Evolutionary conservation across 2,888 invertebrate species (phyloP).

Genomic region (Ochropacha duplaris): DNA sequence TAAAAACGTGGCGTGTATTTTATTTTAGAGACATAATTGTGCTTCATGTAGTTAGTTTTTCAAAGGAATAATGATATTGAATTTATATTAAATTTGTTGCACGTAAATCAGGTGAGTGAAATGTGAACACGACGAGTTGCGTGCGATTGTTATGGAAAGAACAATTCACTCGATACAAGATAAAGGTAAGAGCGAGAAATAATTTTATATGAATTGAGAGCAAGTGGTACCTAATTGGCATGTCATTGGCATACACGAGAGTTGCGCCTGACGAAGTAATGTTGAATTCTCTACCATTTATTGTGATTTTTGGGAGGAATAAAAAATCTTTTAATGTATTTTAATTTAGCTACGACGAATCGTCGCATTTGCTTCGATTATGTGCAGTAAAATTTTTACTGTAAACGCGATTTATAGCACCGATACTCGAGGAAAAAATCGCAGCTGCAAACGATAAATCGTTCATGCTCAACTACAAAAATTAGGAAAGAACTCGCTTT

Average conservation of each 20-base stretch:
- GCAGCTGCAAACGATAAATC: slow-evolving; percentile 59
- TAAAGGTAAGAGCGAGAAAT: slow-evolving; percentile 67
- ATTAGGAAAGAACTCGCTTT: slow-evolving; percentile 38
- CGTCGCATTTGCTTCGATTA: slow-evolving; percentile 29
- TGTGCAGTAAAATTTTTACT: slow-evolving; percentile 37
- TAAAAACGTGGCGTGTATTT: slow-evolving; percentile 8
- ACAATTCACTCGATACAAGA: slow-evolving; percentile 73
- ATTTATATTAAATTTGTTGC: slow-evolving; percentile 7
- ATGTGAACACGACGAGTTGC: too few species aligned
- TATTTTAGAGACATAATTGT: slow-evolving; percentile 16
- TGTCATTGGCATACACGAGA: slow-evolving; percentile 10
- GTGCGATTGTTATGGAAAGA: slow-evolving; percentile 57
- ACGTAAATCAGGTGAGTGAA: slow-evolving; percentile 43
- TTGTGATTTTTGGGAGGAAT: slow-evolving; percentile 23
- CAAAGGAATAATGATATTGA: not conserved
- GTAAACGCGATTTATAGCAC: slow-evolving; percentile 48
- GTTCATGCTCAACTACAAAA: slow-evolving; percentile 54
- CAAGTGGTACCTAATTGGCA: slow-evolving; percentile 67
- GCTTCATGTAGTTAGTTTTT: not conserved
- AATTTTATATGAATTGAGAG: slow-evolving; percentile 62
- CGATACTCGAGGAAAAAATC: slow-evolving; percentile 48
- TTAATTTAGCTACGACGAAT: slow-evolving; percentile 23
- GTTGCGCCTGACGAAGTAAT: slow-evolving; percentile 26
- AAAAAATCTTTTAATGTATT: slow-evolving; percentile 13
- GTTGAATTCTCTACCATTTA: slow-evolving; percentile 31